A percentile compares a stretch with the other conserved stretches of the same genome.
phyloP scores from a whole-genome alignment of 1,140 invertebrate species.

The Drosophila ercepeae region DNA sequence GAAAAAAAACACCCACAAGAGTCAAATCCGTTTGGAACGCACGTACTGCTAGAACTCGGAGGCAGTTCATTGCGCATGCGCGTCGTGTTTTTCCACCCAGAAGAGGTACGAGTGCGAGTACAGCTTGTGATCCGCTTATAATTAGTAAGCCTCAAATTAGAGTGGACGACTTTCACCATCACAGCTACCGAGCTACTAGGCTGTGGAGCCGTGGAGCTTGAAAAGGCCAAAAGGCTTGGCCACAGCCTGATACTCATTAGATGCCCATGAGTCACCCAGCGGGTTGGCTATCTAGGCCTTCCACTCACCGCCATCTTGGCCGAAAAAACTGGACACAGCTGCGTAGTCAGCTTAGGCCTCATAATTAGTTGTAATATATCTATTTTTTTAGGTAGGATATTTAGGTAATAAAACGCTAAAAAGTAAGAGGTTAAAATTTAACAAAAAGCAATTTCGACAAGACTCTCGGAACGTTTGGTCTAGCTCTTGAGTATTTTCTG shows the following conservation, averaged over 20 bases:
- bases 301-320: conserved; percentile 59
- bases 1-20: conserved; percentile 53
- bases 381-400: neutral
- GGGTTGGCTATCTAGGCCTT: conserved; percentile 33
- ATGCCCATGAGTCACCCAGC: conserved; percentile 66
- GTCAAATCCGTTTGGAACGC: conserved; percentile 78
- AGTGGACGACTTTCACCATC: conserved; percentile 70
- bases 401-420: too few species aligned
- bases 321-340: conserved; percentile 48
- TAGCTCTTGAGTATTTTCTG: too few species aligned
- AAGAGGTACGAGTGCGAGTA: conserved; percentile 14
- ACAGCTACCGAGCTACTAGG: neutral
- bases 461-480: too few species aligned
- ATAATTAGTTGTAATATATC: conserved; percentile 77
- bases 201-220: neutral
- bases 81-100: conserved; percentile 38
- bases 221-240: conserved; percentile 19
- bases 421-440: too few species aligned
- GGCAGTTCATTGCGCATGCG: conserved; percentile 73
- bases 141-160: conserved; percentile 68
- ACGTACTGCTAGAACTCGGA: conserved; percentile 51
- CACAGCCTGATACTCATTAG: conserved; percentile 58
- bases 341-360: conserved; percentile 58
- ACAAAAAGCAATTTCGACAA: too few species aligned
- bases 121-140: conserved; percentile 58